These are phyloP conservation scores for Tanaodytes sp. DNA, from an alignment of 2,888 invertebrate species.

Conservation along the genomic window DNA sequence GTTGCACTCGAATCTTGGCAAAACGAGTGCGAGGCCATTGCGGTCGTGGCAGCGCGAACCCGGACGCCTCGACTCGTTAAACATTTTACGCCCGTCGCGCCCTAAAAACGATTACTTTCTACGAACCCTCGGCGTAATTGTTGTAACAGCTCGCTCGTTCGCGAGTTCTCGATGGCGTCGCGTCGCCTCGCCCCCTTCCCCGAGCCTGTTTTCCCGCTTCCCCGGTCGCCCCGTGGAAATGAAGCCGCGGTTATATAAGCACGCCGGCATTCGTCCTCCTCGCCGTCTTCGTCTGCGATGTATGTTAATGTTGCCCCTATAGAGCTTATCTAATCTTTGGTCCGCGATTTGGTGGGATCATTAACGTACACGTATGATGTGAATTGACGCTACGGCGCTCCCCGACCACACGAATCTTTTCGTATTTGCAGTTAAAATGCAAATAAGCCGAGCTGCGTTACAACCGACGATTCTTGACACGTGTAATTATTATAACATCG, in stretches of 20 bases:
- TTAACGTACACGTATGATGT: conserved; percentile 26
- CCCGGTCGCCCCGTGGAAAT: conserved; percentile 26
- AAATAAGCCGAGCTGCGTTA: too few species aligned
- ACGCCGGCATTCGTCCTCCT: too few species aligned
- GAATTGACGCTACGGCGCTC: too few species aligned
- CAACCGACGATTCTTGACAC: too few species aligned
- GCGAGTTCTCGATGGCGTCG: conserved; percentile 23
- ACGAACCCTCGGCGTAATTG: conserved; percentile 38
- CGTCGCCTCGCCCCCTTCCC: conserved; percentile 33
- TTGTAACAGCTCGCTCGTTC: conserved; percentile 29
- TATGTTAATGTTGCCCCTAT: conserved; percentile 21
- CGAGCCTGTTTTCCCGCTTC: too few species aligned
- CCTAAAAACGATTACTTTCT: conserved; percentile 41
- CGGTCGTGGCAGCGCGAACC: conserved; percentile 25
- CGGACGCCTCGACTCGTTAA: conserved; percentile 37
- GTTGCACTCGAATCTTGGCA: conserved; percentile 13
- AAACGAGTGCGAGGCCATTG: conserved; percentile 12
- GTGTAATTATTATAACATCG: too few species aligned
- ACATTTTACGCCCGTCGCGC: conserved; percentile 42
- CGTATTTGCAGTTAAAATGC: too few species aligned
- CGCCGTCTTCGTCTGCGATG: too few species aligned
- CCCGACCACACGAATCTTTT: too few species aligned
- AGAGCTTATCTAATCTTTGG: conserved; percentile 37
- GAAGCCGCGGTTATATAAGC: background rate
- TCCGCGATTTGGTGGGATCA: conserved; percentile 36